Evolutionary conservation across 1,140 invertebrate genomes (phyloP), one percentile per base, ranked within the genome.

Genomic region (Amyelois transitella): DNA sequence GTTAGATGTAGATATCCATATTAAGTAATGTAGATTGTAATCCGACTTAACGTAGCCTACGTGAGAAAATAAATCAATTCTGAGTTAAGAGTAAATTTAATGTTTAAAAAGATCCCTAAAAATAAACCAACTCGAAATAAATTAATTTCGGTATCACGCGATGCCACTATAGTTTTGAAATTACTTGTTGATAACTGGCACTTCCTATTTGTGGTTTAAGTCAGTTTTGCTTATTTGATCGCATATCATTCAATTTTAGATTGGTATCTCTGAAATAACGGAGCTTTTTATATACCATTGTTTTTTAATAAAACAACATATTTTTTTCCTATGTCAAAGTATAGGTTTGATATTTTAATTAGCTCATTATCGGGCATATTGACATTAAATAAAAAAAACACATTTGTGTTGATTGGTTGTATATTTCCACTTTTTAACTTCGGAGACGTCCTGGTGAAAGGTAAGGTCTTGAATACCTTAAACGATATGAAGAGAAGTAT

Each of bases 121-220:
- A 72, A 71, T 74, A 76, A 72, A 55, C 51, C 67, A 71, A 44
- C 68, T 53, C 52, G 68, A 78, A 79, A 79, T 61, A 82, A 84
- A 86, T 86, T 84, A 84, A 84, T 80, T 86, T 81, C 57, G 62
- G 47, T 60, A 74, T 66, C 82, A 86, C 82, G 82, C 82, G 74
- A 86, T 72, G 71, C 49, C 65, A 69, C 66, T 80, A 81, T 77
- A 72, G 65, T 65, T 73, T 74, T 71, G 66, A 75, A 83, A 83
- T 76, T 67, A 75, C 68, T 77, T 75, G 63, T 71, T 74, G 73
- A 77, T 81, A 71, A 76, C 54, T 56, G 58, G 48, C 60, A 63
- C 55, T 70, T 75, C 67, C 70, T 66, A 72, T 66, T 67, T 72
- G 77, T 68, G 76, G 72, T 77, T 85, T 71, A 66, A 64, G 60